Evolutionary conservation across 2,888 invertebrate species (phyloP).

Genomic region (Gryllus longicercus): DNA sequence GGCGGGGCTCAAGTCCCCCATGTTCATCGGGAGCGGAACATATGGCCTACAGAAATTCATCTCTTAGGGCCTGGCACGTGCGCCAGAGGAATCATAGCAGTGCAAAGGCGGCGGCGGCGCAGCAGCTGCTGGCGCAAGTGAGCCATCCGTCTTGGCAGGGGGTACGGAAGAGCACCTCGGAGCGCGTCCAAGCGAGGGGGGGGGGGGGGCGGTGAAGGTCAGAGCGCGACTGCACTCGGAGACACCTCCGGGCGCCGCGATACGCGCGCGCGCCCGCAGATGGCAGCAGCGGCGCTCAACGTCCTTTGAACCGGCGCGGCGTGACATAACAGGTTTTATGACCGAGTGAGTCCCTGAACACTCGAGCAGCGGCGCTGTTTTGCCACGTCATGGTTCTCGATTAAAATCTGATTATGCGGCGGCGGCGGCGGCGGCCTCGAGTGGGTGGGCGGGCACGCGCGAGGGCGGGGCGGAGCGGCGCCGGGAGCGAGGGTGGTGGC

Average conservation of each 20-base stretch:
- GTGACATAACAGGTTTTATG: conserved; percentile 17
- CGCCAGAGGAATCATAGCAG: too few relatives aligned
- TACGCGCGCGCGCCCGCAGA: too few relatives aligned
- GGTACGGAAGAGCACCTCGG: neutral
- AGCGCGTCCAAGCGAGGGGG: neutral
- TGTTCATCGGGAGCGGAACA: too few relatives aligned
- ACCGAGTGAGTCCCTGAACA: neutral
- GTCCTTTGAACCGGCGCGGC: neutral
- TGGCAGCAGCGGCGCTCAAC: neutral
- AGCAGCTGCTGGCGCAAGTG: neutral
- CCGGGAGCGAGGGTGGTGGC: neutral
- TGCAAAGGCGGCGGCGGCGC: too few relatives aligned
- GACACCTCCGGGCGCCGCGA: conserved; percentile 20
- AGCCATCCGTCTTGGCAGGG: neutral
- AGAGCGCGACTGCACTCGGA: neutral
- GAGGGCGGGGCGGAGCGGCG: neutral
- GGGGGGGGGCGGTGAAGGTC: conserved; percentile 12
- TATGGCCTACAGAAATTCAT: too few relatives aligned
- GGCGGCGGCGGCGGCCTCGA: neutral
- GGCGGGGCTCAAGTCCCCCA: too few relatives aligned
- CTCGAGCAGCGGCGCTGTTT: neutral
- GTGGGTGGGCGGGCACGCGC: neutral
- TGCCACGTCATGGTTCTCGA: conserved; percentile 9
- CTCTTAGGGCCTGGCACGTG: too few relatives aligned
- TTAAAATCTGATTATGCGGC: conserved; percentile 17